These are phyloP conservation scores for Tyria jacobaeae DNA, from an alignment of 2,888 invertebrate species.

Conservation along the genomic window DNA sequence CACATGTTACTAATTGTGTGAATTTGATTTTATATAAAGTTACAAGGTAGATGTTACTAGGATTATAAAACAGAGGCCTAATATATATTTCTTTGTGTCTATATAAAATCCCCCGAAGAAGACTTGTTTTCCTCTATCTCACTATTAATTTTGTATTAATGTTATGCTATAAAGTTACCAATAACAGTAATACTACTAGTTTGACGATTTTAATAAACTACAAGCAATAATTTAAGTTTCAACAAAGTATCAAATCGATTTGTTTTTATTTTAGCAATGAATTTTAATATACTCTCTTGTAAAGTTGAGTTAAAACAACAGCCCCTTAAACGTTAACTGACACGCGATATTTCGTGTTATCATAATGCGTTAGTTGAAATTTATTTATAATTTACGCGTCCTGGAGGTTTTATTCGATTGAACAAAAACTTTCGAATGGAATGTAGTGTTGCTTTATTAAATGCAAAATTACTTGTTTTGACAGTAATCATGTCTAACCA, in stretches of 20 bases:
- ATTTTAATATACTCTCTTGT: not conserved
- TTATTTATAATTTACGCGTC: not conserved
- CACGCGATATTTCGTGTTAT: not conserved
- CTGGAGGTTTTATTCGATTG: not conserved
- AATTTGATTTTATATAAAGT: not conserved
- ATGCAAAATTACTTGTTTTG: slow-evolving; percentile 11
- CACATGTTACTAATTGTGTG: slow-evolving; percentile 1
- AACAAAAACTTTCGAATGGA: not conserved
- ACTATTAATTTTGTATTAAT: slow-evolving; percentile 30
- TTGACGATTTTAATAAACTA: slow-evolving; percentile 20
- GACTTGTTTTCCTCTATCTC: slow-evolving; percentile 3
- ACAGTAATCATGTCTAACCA: slow-evolving; percentile 33
- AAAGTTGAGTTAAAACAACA: too few species aligned
- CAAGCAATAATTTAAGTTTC: slow-evolving; percentile 20
- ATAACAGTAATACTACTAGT: slow-evolving; percentile 45
- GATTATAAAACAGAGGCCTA: not conserved
- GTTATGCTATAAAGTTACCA: slow-evolving; percentile 53
- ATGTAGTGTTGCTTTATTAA: not conserved
- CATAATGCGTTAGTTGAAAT: not conserved
- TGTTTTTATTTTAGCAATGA: not conserved
- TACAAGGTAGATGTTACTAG: not conserved
- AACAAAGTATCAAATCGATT: not conserved
- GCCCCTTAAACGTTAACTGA: not conserved
- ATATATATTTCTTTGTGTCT: not conserved
- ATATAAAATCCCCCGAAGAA: slow-evolving; percentile 1